Conservation (phyloP, 2,113 vertebrate genomes). For the Anarhynchus alexandrinus region DNA sequence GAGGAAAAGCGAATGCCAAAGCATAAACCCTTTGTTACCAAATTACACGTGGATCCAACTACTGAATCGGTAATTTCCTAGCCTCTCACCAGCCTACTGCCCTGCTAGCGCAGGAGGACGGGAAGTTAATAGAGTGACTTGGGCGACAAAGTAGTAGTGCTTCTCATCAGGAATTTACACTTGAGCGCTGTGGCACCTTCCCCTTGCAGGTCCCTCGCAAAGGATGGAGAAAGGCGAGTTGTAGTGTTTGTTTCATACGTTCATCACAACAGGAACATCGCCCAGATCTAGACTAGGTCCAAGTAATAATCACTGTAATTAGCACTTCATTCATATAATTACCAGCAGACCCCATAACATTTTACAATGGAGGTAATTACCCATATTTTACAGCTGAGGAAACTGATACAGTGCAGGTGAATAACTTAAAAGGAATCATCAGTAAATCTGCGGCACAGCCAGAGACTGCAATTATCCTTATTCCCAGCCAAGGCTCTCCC, state of each 20-base stretch:
- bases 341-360: slow-evolving; percentile 63
- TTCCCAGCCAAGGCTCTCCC: slow-evolving; percentile 53
- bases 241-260: neutral
- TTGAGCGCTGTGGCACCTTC: rapidly evolving
- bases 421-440: slow-evolving; percentile 55
- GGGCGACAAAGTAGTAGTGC: neutral
- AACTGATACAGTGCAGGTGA: slow-evolving; percentile 61
- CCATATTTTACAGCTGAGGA: slow-evolving; percentile 61
- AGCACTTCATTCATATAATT: slow-evolving; percentile 54
- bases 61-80: neutral
- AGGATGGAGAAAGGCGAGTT: neutral
- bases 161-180: neutral
- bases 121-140: neutral
- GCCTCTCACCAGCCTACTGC: neutral
- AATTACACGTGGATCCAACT: neutral
- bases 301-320: slow-evolving; percentile 61
- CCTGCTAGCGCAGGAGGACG: rapidly evolving
- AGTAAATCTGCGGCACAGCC: slow-evolving; percentile 32
- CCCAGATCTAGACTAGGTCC: slow-evolving; percentile 51
- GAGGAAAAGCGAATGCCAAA: neutral
- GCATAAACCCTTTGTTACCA: neutral
- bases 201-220: neutral
- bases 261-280: slow-evolving; percentile 35
- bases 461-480: slow-evolving; percentile 54
- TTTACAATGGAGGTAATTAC: slow-evolving; percentile 63